A percentile compares a stretch with the other conserved stretches of the same genome.
phyloP scores from a whole-genome alignment of 2,797 vertebrate genomes.

The Hydrophis major region DNA sequence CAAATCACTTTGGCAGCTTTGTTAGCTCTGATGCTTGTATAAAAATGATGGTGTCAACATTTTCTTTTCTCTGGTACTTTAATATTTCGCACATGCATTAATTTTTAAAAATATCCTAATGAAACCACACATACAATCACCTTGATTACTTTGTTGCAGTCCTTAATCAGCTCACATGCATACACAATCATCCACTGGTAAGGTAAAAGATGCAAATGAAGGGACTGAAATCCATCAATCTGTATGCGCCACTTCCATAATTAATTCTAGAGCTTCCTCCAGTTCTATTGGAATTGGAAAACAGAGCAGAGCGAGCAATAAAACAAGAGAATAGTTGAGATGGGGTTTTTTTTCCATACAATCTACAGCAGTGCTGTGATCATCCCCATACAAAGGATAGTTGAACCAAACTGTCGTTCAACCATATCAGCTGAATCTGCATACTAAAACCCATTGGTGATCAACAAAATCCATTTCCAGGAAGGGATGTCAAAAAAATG shows the following conservation, averaged over 20 bases:
- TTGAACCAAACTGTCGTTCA: not conserved
- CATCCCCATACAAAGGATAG: not conserved
- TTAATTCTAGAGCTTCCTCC: not conserved
- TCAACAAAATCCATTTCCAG: not conserved
- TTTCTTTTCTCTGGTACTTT: not conserved
- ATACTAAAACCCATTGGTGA: not conserved
- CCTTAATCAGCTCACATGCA: not conserved
- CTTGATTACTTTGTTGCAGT: not conserved
- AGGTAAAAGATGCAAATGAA: not conserved
- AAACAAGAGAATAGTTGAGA: not conserved
- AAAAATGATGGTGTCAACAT: not conserved
- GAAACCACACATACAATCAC: not conserved
- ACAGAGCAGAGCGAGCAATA: not conserved
- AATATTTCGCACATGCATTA: not conserved
- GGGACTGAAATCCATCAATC: not conserved
- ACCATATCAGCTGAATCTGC: not conserved
- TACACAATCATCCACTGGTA: not conserved
- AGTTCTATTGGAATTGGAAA: not conserved
- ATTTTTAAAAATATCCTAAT: not conserved
- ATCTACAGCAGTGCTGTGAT: not conserved
- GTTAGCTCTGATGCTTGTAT: not conserved
- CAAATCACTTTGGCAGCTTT: not conserved
- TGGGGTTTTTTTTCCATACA: not conserved
- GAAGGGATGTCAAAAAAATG: not conserved
- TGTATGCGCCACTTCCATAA: not conserved